Evolutionary conservation across 1,140 invertebrate species (phyloP).

Genomic region (Drosophila erecta): DNA sequence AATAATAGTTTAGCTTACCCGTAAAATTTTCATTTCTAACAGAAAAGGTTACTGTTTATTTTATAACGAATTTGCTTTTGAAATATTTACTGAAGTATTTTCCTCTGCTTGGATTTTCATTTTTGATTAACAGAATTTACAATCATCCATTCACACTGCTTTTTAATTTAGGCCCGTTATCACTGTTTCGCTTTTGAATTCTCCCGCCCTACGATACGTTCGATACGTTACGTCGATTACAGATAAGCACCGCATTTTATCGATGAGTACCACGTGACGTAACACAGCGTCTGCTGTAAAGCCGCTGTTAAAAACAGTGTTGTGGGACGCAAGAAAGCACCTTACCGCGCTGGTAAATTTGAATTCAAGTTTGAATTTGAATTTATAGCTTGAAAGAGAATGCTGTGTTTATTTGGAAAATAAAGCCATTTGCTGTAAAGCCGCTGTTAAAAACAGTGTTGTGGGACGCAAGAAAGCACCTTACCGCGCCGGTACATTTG

Average conservation of each 20-base stretch:
- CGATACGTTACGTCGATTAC: neutral
- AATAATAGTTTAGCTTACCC: too few species aligned
- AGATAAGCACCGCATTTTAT: neutral
- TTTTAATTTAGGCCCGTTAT: neutral
- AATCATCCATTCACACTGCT: too few species aligned
- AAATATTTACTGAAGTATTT: too few species aligned
- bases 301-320: neutral
- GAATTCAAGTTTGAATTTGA: slow-evolving; percentile 8
- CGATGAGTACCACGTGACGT: neutral
- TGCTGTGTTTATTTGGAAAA: too few species aligned
- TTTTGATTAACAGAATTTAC: too few species aligned
- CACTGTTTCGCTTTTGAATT: neutral
- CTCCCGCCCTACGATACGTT: neutral
- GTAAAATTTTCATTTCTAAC: too few species aligned
- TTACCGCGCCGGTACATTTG: slow-evolving; percentile 6
- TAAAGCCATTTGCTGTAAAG: too few species aligned
- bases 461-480: neutral
- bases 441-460: neutral
- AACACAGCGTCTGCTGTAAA: neutral
- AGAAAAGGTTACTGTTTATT: too few species aligned
- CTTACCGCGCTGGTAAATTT: slow-evolving; percentile 9
- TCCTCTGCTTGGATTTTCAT: too few species aligned
- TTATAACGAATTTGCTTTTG: too few species aligned
- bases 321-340: neutral
- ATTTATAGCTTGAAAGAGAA: neutral